Base-by-base conservation (phyloP, 2,113 vertebrate species). In the Anguilla japonica region DNA sequence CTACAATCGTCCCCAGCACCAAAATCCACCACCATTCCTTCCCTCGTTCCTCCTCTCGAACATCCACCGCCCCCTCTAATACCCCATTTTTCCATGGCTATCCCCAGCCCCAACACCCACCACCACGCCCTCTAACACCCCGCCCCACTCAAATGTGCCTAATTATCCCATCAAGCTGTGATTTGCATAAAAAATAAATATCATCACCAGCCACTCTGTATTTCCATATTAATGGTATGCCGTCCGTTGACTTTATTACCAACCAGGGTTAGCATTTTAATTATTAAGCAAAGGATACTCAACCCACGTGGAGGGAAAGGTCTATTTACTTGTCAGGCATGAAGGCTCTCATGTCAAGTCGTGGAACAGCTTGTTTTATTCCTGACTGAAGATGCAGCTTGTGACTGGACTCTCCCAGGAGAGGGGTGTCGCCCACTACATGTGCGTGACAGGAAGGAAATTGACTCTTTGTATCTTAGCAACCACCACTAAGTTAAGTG, bases 211-310 rank as follows among this genome's bases (percentile, higher is more conserved):
- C 34, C 46, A 75, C 84, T 81, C 84, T 34, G 1, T 82, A 75
- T 63, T 80, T 86, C 80, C 46, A 82, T 67, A 75, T 84, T 86
- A 84, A 88, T 84, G 79, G 80, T 56, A n/a, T 46, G 6, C 81
- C 18, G 29, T 86, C 75, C 29, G 63, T 50, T 41, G 84, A 41
- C 34, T 75, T 82, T 83, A 87, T 86, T 18, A 81, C 43, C 81
- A 41, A 41, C 82, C 39, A 26, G 85, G 86, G 82, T 57, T 81
- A 80, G 34, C 40, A 56, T 22, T 46, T 83, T 85, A 84, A 84
- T 84, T 84, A 88, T 78, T 39, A 89, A 50, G 87, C 80, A 86
- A 83, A 86, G 84, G 41, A 26, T 83, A 71, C 88, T 85, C 84
- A 26, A 83, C 41, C 40, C n/a, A 67, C 67, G 39, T 89, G 81